Evolutionary conservation across 2,888 invertebrate genomes (phyloP), one percentile per base, ranked within the genome.

Genomic region (Lampropteryx suffumata): DNA sequence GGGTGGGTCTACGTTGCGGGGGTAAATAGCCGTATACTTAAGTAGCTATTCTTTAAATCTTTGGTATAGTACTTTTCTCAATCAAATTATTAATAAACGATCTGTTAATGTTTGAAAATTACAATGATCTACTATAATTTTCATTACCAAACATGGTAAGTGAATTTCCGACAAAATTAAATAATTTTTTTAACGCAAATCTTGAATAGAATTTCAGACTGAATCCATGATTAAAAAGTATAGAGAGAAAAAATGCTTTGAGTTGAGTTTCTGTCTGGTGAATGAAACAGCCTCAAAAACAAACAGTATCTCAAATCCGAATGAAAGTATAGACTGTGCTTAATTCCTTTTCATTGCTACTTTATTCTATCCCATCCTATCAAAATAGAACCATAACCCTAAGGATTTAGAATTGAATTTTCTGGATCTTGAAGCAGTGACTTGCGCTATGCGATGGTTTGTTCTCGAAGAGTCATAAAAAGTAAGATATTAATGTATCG

Each of bases 401-500:
- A 1, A 4, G 10, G 4, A 17, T 14, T 53, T 42, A 59, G 14
- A 34, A 54, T 53, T 2, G 21, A 43, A 21, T 51, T 67, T n/a
- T 26, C 7, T 1, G 26, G 29, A 3, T 8, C 3, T 2, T 0
- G 0, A 1, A 0, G 0, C 26, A 51, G 76, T 65, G 64, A 61
- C 61, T 82, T 87, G 76, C 57, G 70, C 51, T 61, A 43, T 47
- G 71, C 79, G 83, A 82, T 79, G 79, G 73, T 84, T 83, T 85
- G 84, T 86, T 89, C 79, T 82, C 77, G 81, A 86, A 86, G 84
- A 90, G 85, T 89, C 89, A 87, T 90, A 90, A 90, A 90, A 90
- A 90, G 88, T 89, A 86, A 89, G 89, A 89, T 90, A 90, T 90
- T 89, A 90, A 90, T 90, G 90, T 90, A 90, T 90, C 89, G 86